Evolutionary conservation across 2,797 vertebrate genomes (phyloP), one percentile per base, ranked within the genome.

Genomic region (Astyanax mexicanus): DNA sequence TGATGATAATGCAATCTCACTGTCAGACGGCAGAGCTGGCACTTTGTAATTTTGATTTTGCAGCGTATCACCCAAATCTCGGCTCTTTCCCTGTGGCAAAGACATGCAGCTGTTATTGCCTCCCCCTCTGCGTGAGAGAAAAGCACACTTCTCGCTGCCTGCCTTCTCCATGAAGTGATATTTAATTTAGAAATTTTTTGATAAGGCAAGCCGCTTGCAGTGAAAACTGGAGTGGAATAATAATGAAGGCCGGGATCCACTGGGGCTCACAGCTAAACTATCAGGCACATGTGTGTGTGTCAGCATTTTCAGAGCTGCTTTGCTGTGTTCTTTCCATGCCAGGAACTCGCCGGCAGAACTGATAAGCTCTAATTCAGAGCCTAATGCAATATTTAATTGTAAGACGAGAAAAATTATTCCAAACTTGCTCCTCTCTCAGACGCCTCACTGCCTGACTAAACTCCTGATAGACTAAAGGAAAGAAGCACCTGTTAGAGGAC

Each of bases 101-200:
- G 64, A 42, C 64, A 32, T 66, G 25, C 62, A 65, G 62, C 4
- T 27, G 38, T 32, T n/a, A n/a, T 38, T 47, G 42, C 57, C n/a
- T 32, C 3, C 13, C 25, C 25, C 17, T 47, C 42, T 19, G 25
- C 27, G 32, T n/a, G 44, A 17, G 42, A 66, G 42, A 19, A 49
- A 29, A 29, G 42, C 64, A 21, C 25, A 47, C 9, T 29, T 47
- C 44, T 49, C 27, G 17, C 27, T 9, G 44, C 42, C 40, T 32
- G 42, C 64, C 44, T 66, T 29, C 27, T 11, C 44, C 25, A 32
- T 66, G 64, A 66, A 47, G 64, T 49, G 64, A 29, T 66, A 45
- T 66, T 66, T 66, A 66, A 66, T 45, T 29, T 66, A 66, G 62
- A 66, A 45, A 45, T 66, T 44, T n/a, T 45, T 27, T 66, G 62